A percentile compares a stretch with the other conserved stretches of the same genome.
Evolutionary conservation across 1,140 invertebrate genomes (phyloP).

Genomic region (Temnothorax longispinosus): DNA sequence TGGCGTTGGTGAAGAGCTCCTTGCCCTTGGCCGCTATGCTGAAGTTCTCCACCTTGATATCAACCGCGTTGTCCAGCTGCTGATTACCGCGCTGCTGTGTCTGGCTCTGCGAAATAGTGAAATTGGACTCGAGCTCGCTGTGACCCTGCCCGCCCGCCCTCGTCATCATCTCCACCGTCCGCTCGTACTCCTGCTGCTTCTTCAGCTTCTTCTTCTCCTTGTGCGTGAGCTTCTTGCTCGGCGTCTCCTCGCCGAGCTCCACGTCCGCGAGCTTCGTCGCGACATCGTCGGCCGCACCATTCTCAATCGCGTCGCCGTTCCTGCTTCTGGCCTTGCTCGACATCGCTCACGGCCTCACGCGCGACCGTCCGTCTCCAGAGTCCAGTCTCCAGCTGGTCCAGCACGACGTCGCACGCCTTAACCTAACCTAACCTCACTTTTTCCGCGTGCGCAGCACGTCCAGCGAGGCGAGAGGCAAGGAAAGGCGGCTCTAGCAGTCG

Average conservation of each 20-base stretch:
- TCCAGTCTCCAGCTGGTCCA: not conserved
- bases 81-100: constrained; percentile 87
- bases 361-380: too few relatives aligned
- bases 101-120: constrained; percentile 95
- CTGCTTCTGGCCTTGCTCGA: not conserved
- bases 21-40: constrained; percentile 99
- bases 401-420: not conserved
- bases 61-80: constrained; percentile 96
- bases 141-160: constrained; percentile 95
- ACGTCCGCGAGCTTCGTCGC: constrained; percentile 79
- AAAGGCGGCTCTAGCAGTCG: not conserved
- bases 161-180: constrained; percentile 94
- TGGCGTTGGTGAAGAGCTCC: constrained; percentile 99
- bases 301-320: constrained; percentile 25
- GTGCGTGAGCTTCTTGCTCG: constrained; percentile 91
- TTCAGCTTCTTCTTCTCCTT: constrained; percentile 98
- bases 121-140: constrained; percentile 96
- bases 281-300: constrained; percentile 79
- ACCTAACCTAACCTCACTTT: constrained; percentile 43
- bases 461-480: too few relatives aligned
- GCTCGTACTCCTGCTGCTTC: constrained; percentile 96
- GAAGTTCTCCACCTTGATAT: constrained; percentile 99
- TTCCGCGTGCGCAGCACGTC: constrained; percentile 23
- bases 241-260: constrained; percentile 75
- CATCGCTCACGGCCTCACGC: not conserved